Conservation (phyloP, 2,113 vertebrate species). For the Oryzias melastigma region DNA sequence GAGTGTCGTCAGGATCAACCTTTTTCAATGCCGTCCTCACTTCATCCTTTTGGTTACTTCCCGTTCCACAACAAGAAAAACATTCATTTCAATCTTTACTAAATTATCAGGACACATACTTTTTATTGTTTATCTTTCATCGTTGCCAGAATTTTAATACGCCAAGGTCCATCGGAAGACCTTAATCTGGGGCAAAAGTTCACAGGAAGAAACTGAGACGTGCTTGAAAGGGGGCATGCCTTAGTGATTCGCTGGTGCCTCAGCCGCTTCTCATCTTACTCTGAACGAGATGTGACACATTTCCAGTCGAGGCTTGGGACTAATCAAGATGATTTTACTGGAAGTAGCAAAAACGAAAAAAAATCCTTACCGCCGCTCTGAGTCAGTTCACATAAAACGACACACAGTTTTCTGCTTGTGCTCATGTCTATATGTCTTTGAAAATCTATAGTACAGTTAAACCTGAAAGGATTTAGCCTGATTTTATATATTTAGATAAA, state of each 20-base stretch:
- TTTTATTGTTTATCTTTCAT: neutral
- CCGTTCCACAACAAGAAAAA: too few species aligned
- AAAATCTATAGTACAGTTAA: too few species aligned
- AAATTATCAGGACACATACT: too few species aligned
- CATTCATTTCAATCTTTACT: too few species aligned
- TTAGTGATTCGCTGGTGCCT: constrained; percentile 47
- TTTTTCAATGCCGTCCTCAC: too few species aligned
- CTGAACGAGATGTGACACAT: constrained; percentile 30
- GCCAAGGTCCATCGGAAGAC: constrained; percentile 27
- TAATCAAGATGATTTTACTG: constrained; percentile 50
- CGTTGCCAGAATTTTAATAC: neutral
- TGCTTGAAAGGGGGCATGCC: constrained; percentile 15
- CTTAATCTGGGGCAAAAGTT: constrained; percentile 26
- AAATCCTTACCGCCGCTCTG: constrained; percentile 23
- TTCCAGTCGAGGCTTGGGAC: constrained; percentile 48
- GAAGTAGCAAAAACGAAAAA: constrained; percentile 32
- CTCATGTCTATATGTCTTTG: too few species aligned
- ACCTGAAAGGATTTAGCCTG: too few species aligned
- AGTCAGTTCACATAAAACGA: constrained; percentile 47
- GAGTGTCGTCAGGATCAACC: too few species aligned
- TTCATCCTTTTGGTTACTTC: too few species aligned
- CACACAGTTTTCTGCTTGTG: neutral
- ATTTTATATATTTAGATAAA: too few species aligned
- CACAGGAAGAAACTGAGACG: constrained; percentile 12
- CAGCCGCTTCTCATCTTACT: constrained; percentile 38